Evolutionary conservation across 2,113 vertebrate species (phyloP).

Genomic region (Chinchilla lanigera): DNA sequence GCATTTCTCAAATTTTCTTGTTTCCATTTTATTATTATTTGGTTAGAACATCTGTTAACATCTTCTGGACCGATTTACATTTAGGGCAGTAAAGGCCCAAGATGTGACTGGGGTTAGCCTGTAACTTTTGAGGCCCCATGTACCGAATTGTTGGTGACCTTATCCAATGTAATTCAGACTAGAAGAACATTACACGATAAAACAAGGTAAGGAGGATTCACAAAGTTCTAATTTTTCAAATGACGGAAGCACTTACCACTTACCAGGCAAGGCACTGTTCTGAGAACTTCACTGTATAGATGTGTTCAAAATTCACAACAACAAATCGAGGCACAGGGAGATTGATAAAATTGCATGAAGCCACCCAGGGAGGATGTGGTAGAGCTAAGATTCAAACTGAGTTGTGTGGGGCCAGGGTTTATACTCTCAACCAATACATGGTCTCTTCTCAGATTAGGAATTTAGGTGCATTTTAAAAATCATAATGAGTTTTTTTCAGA

Average conservation of each 20-base stretch:
- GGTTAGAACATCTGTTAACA: neutral
- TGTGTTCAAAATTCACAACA: neutral
- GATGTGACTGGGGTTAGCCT: neutral
- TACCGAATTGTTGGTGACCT: neutral
- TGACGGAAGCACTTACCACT: neutral
- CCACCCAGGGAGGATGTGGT: neutral
- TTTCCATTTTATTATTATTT: neutral
- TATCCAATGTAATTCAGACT: neutral
- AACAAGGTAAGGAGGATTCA: neutral
- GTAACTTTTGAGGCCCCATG: neutral
- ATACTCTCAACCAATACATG: neutral
- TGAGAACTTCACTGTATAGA: neutral
- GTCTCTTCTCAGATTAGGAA: slow-evolving; percentile 5
- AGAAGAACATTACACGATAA: neutral
- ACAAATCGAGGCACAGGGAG: neutral
- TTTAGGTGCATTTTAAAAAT: slow-evolving; percentile 9
- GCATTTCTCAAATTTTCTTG: neutral
- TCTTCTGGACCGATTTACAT: neutral
- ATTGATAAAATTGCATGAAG: neutral
- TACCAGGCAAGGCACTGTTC: neutral
- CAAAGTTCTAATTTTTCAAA: slow-evolving; percentile 11
- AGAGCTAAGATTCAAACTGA: neutral
- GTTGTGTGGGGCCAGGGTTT: neutral
- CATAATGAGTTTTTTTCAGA: neutral
- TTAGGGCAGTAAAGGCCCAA: neutral